Conservation (phyloP, 2,113 vertebrate species). For the Varanus komodoensis region DNA sequence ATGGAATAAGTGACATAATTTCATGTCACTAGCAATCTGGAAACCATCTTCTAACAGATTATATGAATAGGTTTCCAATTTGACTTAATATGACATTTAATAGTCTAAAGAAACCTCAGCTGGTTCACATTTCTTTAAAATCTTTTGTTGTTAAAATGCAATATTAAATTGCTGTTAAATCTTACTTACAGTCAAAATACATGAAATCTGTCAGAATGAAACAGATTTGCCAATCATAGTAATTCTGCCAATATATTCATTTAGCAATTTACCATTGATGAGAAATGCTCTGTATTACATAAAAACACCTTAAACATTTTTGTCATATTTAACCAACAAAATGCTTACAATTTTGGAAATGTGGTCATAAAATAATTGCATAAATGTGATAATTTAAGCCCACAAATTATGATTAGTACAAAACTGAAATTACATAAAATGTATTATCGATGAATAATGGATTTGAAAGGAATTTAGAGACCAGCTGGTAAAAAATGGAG, state of each 20-base stretch:
- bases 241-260: neutral
- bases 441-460: neutral
- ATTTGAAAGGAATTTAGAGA: neutral
- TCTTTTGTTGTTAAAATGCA: neutral
- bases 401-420: neutral
- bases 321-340: neutral
- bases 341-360: neutral
- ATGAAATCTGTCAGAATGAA: neutral
- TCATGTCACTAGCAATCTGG: neutral
- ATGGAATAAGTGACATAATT: neutral
- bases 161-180: neutral
- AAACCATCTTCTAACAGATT: neutral
- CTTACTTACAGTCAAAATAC: neutral
- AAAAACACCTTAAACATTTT: neutral
- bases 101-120: constrained; percentile 8
- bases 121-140: neutral
- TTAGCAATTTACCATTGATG: neutral
- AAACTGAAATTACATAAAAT: neutral
- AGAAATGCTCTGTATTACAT: neutral
- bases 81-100: constrained; percentile 5
- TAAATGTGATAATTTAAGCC: neutral
- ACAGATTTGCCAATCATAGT: neutral
- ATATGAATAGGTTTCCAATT: neutral
- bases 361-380: neutral
- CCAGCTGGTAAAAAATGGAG: neutral